Evolutionary conservation across 2,888 invertebrate genomes (phyloP), one percentile per base, ranked within the genome.

Genomic region (Dryobotodes eremita): DNA sequence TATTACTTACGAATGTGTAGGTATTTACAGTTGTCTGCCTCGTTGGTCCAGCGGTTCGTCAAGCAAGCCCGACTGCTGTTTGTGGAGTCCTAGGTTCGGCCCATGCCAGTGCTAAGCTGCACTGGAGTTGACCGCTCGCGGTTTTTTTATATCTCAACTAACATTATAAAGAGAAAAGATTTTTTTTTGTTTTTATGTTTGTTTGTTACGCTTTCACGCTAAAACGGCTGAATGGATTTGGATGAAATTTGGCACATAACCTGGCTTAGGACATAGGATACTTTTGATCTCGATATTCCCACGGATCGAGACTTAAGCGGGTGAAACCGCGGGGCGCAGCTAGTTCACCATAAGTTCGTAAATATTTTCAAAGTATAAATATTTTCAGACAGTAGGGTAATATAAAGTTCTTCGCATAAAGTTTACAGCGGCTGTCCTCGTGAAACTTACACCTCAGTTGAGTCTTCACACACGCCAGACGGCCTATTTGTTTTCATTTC

Each of bases 401-500:
- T 42, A 31, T 10, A 57, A 53, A 70, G 50, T 61, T 61, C 20
- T 36, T 62, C 36, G 36, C 31, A 64, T 64, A 36, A 36, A 36
- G 36, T 36, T 36, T 42, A 64, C 5, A 64, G 64, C 13, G 42
- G 31, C 65, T 75, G 46, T 11, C 55, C 26, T 79, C 65, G n/a
- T 65, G 42, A 77, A 72, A 72, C 61, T 76, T 79, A 42, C 31
- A 31, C 31, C 31, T 36, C 13, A 68, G 48, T 71, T 42, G 26
- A 20, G 17, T 65, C 71, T 55, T 57, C 46, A 64, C 42, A 17
- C 65, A 75, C 36, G 50, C 15, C 31, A 64, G 42, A 59, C 71
- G 10, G 26, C 46, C 64, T 55, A 55, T 74, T 77, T 62, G 23
- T 77, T 68, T 68, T 66, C 26, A 66, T 71, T 74, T 65, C 53